phyloP scores from a whole-genome alignment of 2,797 vertebrate species.

The Acanthopagrus latus region DNA sequence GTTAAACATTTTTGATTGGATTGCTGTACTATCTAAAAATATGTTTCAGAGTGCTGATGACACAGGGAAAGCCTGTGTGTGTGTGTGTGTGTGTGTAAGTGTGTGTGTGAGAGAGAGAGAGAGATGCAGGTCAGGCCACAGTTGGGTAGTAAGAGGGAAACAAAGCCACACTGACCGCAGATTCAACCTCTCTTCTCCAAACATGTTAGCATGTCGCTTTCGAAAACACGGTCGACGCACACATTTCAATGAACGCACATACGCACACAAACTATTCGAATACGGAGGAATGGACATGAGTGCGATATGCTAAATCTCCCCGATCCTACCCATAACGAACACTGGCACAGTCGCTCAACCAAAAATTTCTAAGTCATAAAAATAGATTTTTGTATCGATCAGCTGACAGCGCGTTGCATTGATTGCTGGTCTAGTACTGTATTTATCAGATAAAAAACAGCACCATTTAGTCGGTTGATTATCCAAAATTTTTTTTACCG shows the following conservation, averaged over 20 bases:
- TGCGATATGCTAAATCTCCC: slow-evolving; percentile 31
- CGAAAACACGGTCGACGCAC: slow-evolving; percentile 31
- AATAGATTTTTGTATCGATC: slow-evolving; percentile 56
- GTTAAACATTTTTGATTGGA: slow-evolving; percentile 9
- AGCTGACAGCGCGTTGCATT: slow-evolving; percentile 50
- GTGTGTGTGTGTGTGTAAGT: slow-evolving; percentile 24
- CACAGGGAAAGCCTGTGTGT: slow-evolving; percentile 5
- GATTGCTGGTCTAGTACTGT: slow-evolving; percentile 69
- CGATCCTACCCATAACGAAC: slow-evolving; percentile 29
- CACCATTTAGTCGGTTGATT: slow-evolving; percentile 71
- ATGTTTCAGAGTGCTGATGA: slow-evolving; percentile 26
- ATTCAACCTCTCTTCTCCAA: slow-evolving; percentile 36
- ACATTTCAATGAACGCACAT: slow-evolving; percentile 19
- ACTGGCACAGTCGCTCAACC: slow-evolving; percentile 44
- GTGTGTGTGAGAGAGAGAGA: not conserved
- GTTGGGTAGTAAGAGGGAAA: slow-evolving; percentile 44
- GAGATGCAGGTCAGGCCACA: slow-evolving; percentile 44
- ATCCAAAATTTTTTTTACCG: slow-evolving; percentile 48
- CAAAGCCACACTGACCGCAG: slow-evolving; percentile 27
- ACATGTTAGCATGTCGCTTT: slow-evolving; percentile 30
- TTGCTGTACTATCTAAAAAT: slow-evolving; percentile 15
- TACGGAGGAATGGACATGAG: slow-evolving; percentile 23
- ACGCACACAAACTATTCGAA: slow-evolving; percentile 6
- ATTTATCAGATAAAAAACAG: slow-evolving; percentile 72
- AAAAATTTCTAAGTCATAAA: slow-evolving; percentile 53